These are phyloP conservation scores for Orestias chungarensis DNA, from an alignment of 2,797 vertebrate species.

Conservation along the genomic window DNA sequence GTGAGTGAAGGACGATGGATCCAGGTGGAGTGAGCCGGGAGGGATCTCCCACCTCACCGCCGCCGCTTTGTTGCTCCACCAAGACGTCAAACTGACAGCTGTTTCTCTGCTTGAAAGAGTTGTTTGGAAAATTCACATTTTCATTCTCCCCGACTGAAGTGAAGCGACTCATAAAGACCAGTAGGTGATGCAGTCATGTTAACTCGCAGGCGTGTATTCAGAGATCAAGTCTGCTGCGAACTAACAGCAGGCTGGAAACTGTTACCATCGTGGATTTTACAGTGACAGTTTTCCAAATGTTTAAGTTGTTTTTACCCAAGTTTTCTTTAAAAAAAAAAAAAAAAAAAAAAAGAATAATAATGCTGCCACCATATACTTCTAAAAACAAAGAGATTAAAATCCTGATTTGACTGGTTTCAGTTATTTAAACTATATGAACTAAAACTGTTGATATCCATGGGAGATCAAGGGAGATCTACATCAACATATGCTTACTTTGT, in stretches of 20 bases:
- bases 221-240: neutral
- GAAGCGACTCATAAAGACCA: constrained; percentile 52
- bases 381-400: too few species aligned
- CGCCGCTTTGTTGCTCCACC: constrained; percentile 62
- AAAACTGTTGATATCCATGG: too few species aligned
- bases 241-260: neutral
- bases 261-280: neutral
- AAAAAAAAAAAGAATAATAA: too few species aligned
- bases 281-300: neutral
- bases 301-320: neutral
- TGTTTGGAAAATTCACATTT: constrained; percentile 43
- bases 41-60: constrained; percentile 57
- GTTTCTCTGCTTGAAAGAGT: constrained; percentile 61
- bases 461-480: too few species aligned
- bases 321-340: neutral
- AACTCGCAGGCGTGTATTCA: constrained; percentile 4
- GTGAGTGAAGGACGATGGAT: constrained; percentile 73
- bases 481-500: too few species aligned
- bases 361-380: too few species aligned
- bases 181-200: constrained; percentile 11
- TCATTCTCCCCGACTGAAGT: constrained; percentile 28
- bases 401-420: too few species aligned
- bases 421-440: too few species aligned
- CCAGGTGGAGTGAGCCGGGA: constrained; percentile 71
- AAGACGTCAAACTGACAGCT: constrained; percentile 72